Base-by-base conservation (phyloP, 1,140 invertebrate species). In the Trichonephila clavipes region DNA sequence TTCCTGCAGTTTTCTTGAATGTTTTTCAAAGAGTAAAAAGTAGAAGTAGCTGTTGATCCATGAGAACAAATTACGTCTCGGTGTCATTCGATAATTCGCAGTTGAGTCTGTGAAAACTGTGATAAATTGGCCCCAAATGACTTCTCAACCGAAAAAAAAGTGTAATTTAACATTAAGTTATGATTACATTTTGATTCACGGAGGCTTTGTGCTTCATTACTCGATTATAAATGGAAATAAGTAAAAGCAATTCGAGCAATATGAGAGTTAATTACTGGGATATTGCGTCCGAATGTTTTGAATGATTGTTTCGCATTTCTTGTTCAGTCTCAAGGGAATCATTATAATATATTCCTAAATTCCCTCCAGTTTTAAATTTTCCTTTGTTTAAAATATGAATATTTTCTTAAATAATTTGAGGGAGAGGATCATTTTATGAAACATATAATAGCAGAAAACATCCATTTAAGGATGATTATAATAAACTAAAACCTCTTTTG, bases 101-200 rank as follows among this genome's bases (percentile, higher is more conserved):
- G 87, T 44, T 61, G 59, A 72, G 87, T 21, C 28, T 61, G 62
- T 51, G 34, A 40, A 88, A 88, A 88, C 87, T 66, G 72, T 44
- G 87, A 88, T 88, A 88, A 72, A 88, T 88, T 72, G 24, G 34
- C n/a, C 87, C 87, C 87, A 88, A 88, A 88, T 64, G 87, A 88
- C 61, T 88, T 51, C 16, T 51, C 10, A 24, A 62, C 21, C 28
- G 3, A 88, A 34, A 81, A 61, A 28, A 82, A 82, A 82, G 40
- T 21, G 51, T 62, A 81, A 82, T 90, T 90, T 90, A 77, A 90
- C 44, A 90, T 82, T n/a, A 90, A 90, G 61, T 90, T 90, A 90
- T 82, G 44, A 81, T 90, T 82, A 72, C 21, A 21, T 72, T 51
- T 64, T 19, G 28, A 77, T 34, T 40, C 28, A 16, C 18, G 14